A percentile compares a stretch with the other conserved stretches of the same genome.
Evolutionary conservation across 2,797 vertebrate species (phyloP).

Genomic region (Hydrolagus colliei): DNA sequence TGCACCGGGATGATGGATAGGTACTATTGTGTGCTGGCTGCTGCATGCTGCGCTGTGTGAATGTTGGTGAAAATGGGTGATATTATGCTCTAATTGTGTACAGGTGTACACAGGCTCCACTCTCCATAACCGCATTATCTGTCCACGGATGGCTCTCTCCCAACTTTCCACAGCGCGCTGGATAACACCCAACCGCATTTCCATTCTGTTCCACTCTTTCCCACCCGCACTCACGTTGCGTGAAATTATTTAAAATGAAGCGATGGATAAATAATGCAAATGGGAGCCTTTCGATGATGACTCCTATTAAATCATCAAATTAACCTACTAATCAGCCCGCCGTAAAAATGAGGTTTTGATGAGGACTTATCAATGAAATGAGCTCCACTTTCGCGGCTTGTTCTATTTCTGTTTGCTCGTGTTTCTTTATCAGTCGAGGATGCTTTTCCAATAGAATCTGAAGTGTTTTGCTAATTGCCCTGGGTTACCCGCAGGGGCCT

Average conservation of each 20-base stretch:
- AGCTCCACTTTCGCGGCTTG: neutral
- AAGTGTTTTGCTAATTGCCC: conserved; percentile 12
- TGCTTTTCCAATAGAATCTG: conserved; percentile 4
- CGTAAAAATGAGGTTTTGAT: conserved; percentile 41
- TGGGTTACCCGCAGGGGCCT: conserved; percentile 1
- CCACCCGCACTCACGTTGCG: conserved; percentile 27
- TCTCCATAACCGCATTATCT: conserved; percentile 71
- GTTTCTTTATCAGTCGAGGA: conserved; percentile 5
- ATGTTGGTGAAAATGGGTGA: conserved; percentile 42
- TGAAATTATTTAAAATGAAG: conserved; percentile 46
- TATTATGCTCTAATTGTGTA: conserved; percentile 64
- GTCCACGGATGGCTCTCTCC: conserved; percentile 64
- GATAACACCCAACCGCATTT: conserved; percentile 58
- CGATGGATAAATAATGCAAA: conserved; percentile 44
- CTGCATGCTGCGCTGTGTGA: conserved; percentile 48
- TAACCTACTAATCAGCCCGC: conserved; percentile 48
- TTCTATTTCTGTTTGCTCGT: neutral
- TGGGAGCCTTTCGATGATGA: conserved; percentile 43
- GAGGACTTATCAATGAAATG: conserved; percentile 7
- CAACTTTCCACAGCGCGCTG: conserved; percentile 64
- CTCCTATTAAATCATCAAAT: conserved; percentile 46
- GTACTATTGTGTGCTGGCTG: conserved; percentile 68
- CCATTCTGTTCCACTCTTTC: conserved; percentile 36
- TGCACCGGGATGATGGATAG: conserved; percentile 97
- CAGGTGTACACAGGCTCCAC: conserved; percentile 68